Evolutionary conservation across 2,888 invertebrate genomes (phyloP), one percentile per base, ranked within the genome.

Genomic region (Oscheius sp.): DNA sequence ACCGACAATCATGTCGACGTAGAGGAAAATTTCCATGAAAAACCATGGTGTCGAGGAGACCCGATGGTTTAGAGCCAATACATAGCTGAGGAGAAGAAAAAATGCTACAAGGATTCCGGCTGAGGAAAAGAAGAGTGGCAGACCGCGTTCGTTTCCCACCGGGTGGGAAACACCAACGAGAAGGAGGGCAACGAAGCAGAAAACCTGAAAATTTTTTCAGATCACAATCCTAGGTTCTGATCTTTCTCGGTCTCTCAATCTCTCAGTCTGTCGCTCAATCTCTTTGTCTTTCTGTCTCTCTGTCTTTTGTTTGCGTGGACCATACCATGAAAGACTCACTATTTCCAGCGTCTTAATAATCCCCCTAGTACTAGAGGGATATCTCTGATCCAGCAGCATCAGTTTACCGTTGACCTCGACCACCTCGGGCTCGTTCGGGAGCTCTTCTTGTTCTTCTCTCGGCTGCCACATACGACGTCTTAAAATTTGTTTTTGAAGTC

Each of bases 311-410:
- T 21, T 21, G 21, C 21, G 21, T 21, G 21, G 21, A 21, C 21
- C 21, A 21, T 21, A 21, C 21, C 21, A 21, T 21, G 21, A 21
- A 50, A 35, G 47, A 50, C 83, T 79, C 21, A 85, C 86, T 75
- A 86, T 83, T 57, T 83, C 83, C 11, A 84, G 73, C 35, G 81
- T 73, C 73, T 86, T 86, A 42, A 85, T 76, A 63, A 83, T 71
- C 48, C 86, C 86, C 57, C 85, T 62, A 32, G 76, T 75, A 42
- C 78, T 84, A 2, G 82, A 77, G 0, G 83, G 77, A 55, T 82
- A 85, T 57, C 79, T 76, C 37, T 80, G 77, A 71, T 86, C 85
- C 33, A 86, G 58, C 42, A 75, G 65, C 74, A 86, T 76, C 62
- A 83, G 58, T 59, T 79, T 80, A 1, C 79, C 82, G 58, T 74